Evolutionary conservation across 2,113 vertebrate genomes (phyloP), one percentile per base, ranked within the genome.

Genomic region (Chloroceryle aenea): DNA sequence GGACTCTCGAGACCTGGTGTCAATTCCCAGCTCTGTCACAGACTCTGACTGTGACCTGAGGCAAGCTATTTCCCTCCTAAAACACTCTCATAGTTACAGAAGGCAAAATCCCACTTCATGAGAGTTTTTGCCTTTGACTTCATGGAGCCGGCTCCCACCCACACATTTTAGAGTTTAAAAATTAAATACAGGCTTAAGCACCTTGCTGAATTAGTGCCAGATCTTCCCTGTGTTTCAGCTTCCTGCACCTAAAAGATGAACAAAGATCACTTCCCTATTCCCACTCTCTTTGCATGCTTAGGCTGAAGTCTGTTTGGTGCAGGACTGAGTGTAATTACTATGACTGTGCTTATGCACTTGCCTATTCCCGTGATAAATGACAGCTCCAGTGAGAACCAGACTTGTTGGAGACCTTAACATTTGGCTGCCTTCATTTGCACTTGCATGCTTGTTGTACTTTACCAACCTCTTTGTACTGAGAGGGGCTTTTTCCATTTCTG

Each of bases 61-160:
- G 94, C 95, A 89, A 95, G 64, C 47, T 75, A 47, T 94, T 96
- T 95, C 92, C 94, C 92, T 90, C 68, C 42, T 43, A 62, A 94
- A 94, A 80, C 52, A 92, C 92, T 80, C 87, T 83, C 50, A 52
- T 36, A 81, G 64, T 84, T 86, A 75, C 75, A 81, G 85, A 81
- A 86, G 52, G 69, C 62, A 86, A 95, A 95, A 92, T 87, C 64
- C 56, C 34, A 36, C 90, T 95, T 94, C 95, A 88, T 94, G 75
- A 67, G 93, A 94, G 83, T 90, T 96, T 96, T 95, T 95, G 82
- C 79, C 88, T 93, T 93, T 96, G 92, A 95, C 88, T 93, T 43
- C 21, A 30, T 84, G 93, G 93, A 94, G 95, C 95, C 90, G 94
- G 85, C 36, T 95, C 58, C 53, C 88, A 90, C 92, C 95, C 92